A percentile compares a stretch with the other conserved stretches of the same genome.
phyloP scores from a whole-genome alignment of 2,888 invertebrate species.

The Oligia strigilis region DNA sequence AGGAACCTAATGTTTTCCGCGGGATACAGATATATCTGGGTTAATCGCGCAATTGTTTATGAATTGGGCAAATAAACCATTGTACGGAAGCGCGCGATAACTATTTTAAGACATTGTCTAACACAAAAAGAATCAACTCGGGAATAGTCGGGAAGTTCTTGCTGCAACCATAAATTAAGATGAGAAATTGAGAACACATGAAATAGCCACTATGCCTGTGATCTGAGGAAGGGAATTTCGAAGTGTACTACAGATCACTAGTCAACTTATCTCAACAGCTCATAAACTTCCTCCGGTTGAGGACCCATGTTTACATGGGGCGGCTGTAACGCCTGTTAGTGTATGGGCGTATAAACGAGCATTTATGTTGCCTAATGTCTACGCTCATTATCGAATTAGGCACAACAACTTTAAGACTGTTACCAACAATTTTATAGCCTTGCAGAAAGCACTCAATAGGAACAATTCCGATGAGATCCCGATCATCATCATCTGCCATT shows the following conservation, averaged over 20 bases:
- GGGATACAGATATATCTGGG: constrained; percentile 56
- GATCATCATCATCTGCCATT: no score
- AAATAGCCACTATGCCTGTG: constrained; percentile 25
- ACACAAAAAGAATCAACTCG: constrained; percentile 35
- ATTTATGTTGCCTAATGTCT: constrained; percentile 9
- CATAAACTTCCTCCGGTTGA: constrained; percentile 36
- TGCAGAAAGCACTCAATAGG: not conserved
- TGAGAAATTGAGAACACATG: constrained; percentile 24
- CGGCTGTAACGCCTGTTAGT: constrained; percentile 19
- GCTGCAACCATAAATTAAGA: constrained; percentile 26
- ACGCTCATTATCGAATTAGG: constrained; percentile 25
- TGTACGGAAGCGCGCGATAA: constrained; percentile 30
- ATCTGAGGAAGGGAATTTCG: constrained; percentile 33
- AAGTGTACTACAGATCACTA: constrained; percentile 42
- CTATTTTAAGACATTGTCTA: constrained; percentile 51
- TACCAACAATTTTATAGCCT: not conserved
- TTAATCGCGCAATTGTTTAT: constrained; percentile 63
- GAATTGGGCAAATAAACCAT: constrained; percentile 42
- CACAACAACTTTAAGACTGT: constrained; percentile 1
- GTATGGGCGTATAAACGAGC: constrained; percentile 21
- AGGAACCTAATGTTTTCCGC: constrained; percentile 53
- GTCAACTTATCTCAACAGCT: constrained; percentile 32
- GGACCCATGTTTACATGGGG: constrained; percentile 35
- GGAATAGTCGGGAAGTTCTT: constrained; percentile 22
- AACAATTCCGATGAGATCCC: not conserved